Evolutionary conservation across 2,797 vertebrate species (phyloP).

Genomic region (Scomberomorus guttatus): DNA sequence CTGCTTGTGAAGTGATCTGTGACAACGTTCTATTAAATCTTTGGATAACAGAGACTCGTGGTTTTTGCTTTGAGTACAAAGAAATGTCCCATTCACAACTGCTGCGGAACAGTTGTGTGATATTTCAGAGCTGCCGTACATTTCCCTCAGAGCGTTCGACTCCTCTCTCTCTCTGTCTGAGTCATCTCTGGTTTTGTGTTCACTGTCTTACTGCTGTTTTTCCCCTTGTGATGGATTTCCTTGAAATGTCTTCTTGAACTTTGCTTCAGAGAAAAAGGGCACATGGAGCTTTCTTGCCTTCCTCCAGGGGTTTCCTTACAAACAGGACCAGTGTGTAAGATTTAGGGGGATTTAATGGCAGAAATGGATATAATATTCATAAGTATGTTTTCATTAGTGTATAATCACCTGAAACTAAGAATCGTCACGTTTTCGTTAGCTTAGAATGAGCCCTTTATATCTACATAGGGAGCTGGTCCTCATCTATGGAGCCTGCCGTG

Average conservation of each 20-base stretch:
- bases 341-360: too few relatives aligned
- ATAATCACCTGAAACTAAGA: too few relatives aligned
- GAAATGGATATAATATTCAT: too few relatives aligned
- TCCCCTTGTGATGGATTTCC: slow-evolving; percentile 1
- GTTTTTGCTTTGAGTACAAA: slow-evolving; percentile 31
- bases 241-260: slow-evolving; percentile 11
- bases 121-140: slow-evolving; percentile 62
- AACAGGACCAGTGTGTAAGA: slow-evolving; percentile 5
- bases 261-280: slow-evolving; percentile 26
- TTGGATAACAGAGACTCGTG: slow-evolving; percentile 56
- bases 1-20: slow-evolving; percentile 24
- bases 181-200: slow-evolving; percentile 8
- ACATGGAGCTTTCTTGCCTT: neutral
- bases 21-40: slow-evolving; percentile 49
- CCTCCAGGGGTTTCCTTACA: slow-evolving; percentile 22
- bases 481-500: too few relatives aligned
- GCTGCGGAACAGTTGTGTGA: slow-evolving; percentile 47
- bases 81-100: slow-evolving; percentile 21
- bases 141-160: slow-evolving; percentile 20
- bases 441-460: too few relatives aligned
- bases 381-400: too few relatives aligned
- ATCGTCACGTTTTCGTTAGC: too few relatives aligned
- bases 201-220: neutral
- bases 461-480: too few relatives aligned
- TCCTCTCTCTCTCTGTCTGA: neutral